A percentile compares a stretch with the other conserved stretches of the same genome.
Evolutionary conservation across 2,888 invertebrate species (phyloP).

Genomic region (Zaprionus obscuricornis): DNA sequence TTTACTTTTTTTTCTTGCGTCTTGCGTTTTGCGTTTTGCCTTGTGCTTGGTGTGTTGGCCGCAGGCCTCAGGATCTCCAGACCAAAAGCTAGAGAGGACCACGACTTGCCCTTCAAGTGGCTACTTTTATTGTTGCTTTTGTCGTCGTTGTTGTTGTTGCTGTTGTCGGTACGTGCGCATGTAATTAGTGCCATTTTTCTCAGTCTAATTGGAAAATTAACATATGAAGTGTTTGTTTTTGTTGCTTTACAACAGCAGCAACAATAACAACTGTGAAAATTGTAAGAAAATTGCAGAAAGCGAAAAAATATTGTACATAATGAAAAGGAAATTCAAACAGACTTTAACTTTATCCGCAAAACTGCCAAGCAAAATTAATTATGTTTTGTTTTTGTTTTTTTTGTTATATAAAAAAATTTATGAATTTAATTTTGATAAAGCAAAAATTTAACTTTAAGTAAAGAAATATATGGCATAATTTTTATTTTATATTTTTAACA

Average conservation of each 20-base stretch:
- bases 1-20: slow-evolving; percentile 48
- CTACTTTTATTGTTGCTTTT: slow-evolving; percentile 59
- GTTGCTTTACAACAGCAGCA: slow-evolving; percentile 20
- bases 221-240: slow-evolving; percentile 77
- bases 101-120: slow-evolving; percentile 68
- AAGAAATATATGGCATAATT: too few relatives aligned
- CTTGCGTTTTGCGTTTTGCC: slow-evolving; percentile 14
- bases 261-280: slow-evolving; percentile 14
- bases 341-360: slow-evolving; percentile 16
- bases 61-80: slow-evolving; percentile 30
- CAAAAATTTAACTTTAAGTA: too few relatives aligned
- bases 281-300: slow-evolving; percentile 31
- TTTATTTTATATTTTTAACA: too few relatives aligned
- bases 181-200: slow-evolving; percentile 76
- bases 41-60: too few relatives aligned
- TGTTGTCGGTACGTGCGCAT: slow-evolving; percentile 68
- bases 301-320: slow-evolving; percentile 11
- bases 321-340: slow-evolving; percentile 10
- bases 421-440: too few relatives aligned
- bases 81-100: slow-evolving; percentile 36
- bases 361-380: too few relatives aligned
- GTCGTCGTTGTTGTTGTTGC: slow-evolving; percentile 20
- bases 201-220: slow-evolving; percentile 76
- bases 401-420: too few relatives aligned
- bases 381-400: too few relatives aligned